Conservation (phyloP, 53 echinoderm and acorn worm species). For the Crossaster papposus region DNA sequence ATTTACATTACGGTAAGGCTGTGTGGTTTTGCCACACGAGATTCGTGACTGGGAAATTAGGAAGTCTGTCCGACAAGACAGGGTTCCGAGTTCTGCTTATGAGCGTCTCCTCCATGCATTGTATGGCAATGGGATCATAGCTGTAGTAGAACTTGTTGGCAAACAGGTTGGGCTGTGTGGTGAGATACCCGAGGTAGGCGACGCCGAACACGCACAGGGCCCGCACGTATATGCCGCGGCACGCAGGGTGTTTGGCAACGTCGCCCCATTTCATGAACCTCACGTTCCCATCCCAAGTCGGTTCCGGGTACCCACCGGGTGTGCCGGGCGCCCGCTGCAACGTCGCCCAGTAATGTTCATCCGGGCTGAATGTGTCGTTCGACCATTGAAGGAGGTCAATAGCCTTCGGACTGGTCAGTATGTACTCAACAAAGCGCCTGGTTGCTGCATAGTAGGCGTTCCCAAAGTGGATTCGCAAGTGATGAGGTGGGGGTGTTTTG, state of each 20-base stretch:
- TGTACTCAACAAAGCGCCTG: constrained; percentile 71
- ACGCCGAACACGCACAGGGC: constrained; percentile 83
- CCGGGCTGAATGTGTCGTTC: constrained; percentile 78
- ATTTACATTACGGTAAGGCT: constrained; percentile 21
- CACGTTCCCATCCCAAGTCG: constrained; percentile 86
- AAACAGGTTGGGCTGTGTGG: constrained; percentile 73
- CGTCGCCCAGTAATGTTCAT: constrained; percentile 90
- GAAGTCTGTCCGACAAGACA: constrained; percentile 45
- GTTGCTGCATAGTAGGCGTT: constrained; percentile 87
- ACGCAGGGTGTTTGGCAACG: constrained; percentile 70
- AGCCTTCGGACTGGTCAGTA: constrained; percentile 66
- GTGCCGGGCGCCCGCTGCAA: constrained; percentile 73
- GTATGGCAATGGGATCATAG: constrained; percentile 84
- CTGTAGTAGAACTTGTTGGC: constrained; percentile 88
- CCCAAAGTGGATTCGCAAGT: constrained; percentile 66
- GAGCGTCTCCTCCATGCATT: constrained; percentile 90
- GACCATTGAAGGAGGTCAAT: constrained; percentile 85
- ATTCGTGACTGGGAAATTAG: constrained; percentile 78
- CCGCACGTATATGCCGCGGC: constrained; percentile 80
- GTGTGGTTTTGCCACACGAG: constrained; percentile 80
- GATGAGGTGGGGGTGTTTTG: constrained; percentile 69
- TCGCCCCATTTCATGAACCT: constrained; percentile 96
- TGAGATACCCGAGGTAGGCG: constrained; percentile 73
- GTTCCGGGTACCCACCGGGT: constrained; percentile 79
- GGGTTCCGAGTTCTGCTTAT: constrained; percentile 72